Percentiles rank a stretch among this genome's conserved stretches.
phyloP scores from a whole-genome alignment of 2,113 vertebrate genomes.

The Bubo blakistoni region DNA sequence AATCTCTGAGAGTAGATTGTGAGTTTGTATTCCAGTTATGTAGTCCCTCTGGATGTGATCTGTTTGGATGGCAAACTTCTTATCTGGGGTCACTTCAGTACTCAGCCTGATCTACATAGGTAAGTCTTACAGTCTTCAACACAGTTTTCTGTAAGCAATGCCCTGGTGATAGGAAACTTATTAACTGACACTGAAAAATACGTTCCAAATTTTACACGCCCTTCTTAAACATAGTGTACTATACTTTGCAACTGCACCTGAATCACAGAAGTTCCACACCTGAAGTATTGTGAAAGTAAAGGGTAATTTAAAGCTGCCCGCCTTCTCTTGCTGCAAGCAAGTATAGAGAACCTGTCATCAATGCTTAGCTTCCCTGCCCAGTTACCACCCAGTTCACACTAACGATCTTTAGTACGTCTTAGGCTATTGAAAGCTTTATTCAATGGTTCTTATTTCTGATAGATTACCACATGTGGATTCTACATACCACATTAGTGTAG shows the following conservation, averaged over 20 bases:
- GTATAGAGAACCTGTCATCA: background rate
- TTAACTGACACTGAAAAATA: background rate
- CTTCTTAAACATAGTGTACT: background rate
- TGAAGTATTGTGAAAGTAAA: conserved; percentile 4
- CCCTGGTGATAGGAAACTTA: background rate
- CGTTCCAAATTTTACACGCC: background rate
- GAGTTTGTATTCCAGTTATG: background rate
- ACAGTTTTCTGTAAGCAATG: background rate
- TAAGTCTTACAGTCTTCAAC: background rate
- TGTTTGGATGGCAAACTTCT: background rate
- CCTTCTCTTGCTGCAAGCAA: background rate
- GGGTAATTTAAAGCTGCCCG: background rate
- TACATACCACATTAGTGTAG: background rate
- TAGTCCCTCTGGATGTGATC: background rate
- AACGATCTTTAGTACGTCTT: background rate
- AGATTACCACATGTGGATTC: background rate
- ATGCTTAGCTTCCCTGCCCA: background rate
- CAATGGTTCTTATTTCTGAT: background rate
- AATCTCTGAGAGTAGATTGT: background rate
- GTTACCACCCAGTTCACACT: background rate
- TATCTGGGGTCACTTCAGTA: background rate
- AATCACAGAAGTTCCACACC: background rate
- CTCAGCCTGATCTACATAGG: background rate
- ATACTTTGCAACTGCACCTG: background rate
- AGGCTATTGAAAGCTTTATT: background rate